Conservation (phyloP, 2,113 vertebrate species). For the Shinisaurus crocodilurus region DNA sequence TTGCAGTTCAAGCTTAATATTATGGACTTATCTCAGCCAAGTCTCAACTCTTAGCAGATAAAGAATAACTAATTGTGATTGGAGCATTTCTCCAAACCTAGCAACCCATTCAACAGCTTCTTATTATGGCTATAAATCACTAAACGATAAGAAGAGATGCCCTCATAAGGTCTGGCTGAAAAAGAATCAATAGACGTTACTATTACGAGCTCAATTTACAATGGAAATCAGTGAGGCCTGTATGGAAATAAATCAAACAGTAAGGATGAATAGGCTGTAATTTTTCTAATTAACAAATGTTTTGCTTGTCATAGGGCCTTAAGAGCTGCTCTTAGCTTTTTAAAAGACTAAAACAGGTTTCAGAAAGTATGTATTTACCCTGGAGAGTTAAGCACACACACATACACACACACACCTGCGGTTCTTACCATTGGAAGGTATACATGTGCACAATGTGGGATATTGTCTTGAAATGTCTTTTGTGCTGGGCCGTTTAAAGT, state of each 20-base stretch:
- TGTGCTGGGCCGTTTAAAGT: slow-evolving; percentile 36
- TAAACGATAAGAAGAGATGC: slow-evolving; percentile 82
- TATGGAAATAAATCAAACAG: slow-evolving; percentile 82
- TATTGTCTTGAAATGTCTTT: slow-evolving; percentile 36
- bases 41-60: slow-evolving; percentile 76
- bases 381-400: slow-evolving; percentile 67
- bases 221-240: slow-evolving; percentile 81
- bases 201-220: slow-evolving; percentile 84
- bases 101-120: slow-evolving; percentile 85
- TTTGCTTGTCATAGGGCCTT: slow-evolving; percentile 81
- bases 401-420: slow-evolving; percentile 47
- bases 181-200: slow-evolving; percentile 85
- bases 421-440: slow-evolving; percentile 61
- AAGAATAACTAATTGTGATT: slow-evolving; percentile 79
- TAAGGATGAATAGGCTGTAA: slow-evolving; percentile 83
- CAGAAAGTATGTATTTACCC: slow-evolving; percentile 75
- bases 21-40: slow-evolving; percentile 77
- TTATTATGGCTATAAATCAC: slow-evolving; percentile 87
- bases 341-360: slow-evolving; percentile 71
- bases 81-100: slow-evolving; percentile 83
- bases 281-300: slow-evolving; percentile 85
- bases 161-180: slow-evolving; percentile 83
- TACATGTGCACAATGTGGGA: slow-evolving; percentile 44
- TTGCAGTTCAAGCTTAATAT: slow-evolving; percentile 72
- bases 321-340: slow-evolving; percentile 75